Evolutionary conservation across 2,113 vertebrate genomes (phyloP), one percentile per base, ranked within the genome.

Genomic region (Orthonyx spaldingii): DNA sequence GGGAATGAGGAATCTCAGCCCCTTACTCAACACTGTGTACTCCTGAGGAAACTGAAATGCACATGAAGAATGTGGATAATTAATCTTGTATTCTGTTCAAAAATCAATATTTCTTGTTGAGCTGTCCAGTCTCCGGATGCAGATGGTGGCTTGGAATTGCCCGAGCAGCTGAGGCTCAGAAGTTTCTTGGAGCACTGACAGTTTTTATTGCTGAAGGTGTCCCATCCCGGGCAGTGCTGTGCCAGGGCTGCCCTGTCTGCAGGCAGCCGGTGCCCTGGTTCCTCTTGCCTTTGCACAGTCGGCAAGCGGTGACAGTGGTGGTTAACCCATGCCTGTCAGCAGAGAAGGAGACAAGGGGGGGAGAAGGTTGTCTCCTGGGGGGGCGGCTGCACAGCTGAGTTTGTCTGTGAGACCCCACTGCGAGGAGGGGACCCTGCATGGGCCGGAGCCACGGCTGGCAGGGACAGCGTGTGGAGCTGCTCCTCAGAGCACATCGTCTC

Each of bases 81-180:
- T 93, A 81, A 71, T 96, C 76, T 22, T 44, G 76, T 91, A 70
- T 90, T 92, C 64, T 83, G 76, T 27, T 86, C 33, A 15, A 74
- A 74, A 95, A 94, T 96, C 95, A 86, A 6, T 37, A 79, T 37
- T 83, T 96, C 79, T 90, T 71, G 88, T 89, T 12, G n/a, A 86
- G 83, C 64, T 66, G 75, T 80, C n/a, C 20, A 46, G 66, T 57
- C 64, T 94, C 85, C 8, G 18, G 90, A 37, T 88, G 71, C 94
- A 96, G 92, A 44, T 60, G 87, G 60, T 65, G 78, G 47, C 84
- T 69, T 4, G 4, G 66, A 88, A 75, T 86, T 47, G 83, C 55
- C 87, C 13, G 46, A 37, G 65, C 65, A 87, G 91, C 89, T n/a
- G 81, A 87, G 90, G 41, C 64, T 72, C 0, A 10, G 75, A 37